These are phyloP conservation scores for Cygnus olor DNA, from an alignment of 2,797 vertebrate genomes.

Conservation along the genomic window DNA sequence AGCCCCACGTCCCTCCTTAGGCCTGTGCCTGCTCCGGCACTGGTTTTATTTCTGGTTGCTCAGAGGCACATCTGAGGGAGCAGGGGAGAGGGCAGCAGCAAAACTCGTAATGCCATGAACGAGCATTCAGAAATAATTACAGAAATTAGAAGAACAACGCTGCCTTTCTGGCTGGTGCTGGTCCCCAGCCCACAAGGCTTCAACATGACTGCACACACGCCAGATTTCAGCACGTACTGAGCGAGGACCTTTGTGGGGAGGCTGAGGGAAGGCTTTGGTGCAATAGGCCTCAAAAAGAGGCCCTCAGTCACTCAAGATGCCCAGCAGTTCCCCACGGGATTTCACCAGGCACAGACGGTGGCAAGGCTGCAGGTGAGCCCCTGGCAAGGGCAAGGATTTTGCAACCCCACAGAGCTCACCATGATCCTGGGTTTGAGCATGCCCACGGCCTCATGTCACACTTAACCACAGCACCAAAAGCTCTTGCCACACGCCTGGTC, in stretches of 20 bases:
- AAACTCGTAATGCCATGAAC: background rate
- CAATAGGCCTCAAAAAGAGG: background rate
- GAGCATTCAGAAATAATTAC: background rate
- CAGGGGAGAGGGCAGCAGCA: background rate
- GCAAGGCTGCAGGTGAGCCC: background rate
- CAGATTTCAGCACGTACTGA: too few species aligned
- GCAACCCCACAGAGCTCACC: background rate
- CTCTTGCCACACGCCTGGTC: fast-evolving
- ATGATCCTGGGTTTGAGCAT: background rate
- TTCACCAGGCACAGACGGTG: too few species aligned
- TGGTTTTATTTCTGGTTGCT: background rate
- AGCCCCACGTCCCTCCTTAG: background rate
- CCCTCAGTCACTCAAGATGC: too few species aligned
- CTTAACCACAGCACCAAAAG: background rate
- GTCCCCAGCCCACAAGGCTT: too few species aligned
- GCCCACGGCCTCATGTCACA: background rate
- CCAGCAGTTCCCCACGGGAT: background rate
- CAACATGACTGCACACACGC: too few species aligned
- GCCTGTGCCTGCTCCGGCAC: background rate
- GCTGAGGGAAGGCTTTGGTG: background rate
- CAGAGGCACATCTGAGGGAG: background rate
- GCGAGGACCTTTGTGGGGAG: too few species aligned
- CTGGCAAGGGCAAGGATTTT: background rate
- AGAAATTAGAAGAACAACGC: background rate
- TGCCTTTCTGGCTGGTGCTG: background rate